phyloP scores from a whole-genome alignment of 1,140 invertebrate species.

The Pogonomyrmex californicus region DNA sequence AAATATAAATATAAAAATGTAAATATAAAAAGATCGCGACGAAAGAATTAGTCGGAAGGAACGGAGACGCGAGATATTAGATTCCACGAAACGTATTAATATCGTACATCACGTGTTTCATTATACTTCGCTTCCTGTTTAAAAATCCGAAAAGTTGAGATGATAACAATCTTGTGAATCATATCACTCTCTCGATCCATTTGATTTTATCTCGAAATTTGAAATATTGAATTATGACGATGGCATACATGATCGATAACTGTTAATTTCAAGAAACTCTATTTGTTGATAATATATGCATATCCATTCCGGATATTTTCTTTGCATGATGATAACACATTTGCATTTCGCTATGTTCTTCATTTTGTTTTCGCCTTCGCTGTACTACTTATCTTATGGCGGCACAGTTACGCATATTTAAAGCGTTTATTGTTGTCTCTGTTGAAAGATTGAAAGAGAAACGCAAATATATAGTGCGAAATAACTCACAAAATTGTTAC shows the following conservation, averaged over 20 bases:
- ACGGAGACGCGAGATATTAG: constrained; percentile 1
- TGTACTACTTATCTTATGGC: constrained; percentile 45
- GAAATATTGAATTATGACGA: neutral
- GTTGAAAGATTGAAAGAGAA: neutral
- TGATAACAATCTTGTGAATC: neutral
- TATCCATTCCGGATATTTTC: neutral
- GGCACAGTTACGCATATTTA: neutral
- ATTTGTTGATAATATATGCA: neutral
- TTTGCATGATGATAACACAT: neutral
- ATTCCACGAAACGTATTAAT: neutral
- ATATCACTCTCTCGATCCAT: neutral
- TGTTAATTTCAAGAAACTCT: neutral
- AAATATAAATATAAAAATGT: neutral
- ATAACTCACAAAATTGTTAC: neutral
- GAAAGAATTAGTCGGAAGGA: neutral
- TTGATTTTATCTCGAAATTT: constrained; percentile 10
- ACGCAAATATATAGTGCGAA: neutral
- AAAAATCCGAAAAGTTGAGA: neutral
- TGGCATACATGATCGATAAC: neutral
- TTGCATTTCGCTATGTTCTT: neutral
- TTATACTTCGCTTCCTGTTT: neutral
- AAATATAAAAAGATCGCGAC: neutral
- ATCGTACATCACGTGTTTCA: neutral
- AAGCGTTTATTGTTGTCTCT: neutral
- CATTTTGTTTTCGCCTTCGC: neutral